These are phyloP conservation scores for Antidorcas marsupialis DNA, from an alignment of 2,113 vertebrate genomes.

Conservation along the genomic window DNA sequence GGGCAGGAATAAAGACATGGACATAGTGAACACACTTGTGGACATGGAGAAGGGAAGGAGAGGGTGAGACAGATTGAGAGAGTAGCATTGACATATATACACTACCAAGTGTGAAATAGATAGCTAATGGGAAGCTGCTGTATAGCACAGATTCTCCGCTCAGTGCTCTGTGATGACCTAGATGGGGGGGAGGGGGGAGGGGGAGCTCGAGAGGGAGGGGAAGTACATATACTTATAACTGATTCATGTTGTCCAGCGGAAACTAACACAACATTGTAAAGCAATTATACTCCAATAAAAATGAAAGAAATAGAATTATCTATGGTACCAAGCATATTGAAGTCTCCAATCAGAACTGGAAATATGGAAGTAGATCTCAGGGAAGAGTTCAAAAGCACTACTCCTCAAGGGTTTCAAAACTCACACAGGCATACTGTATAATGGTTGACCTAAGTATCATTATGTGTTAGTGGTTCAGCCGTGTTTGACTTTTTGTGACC, in stretches of 20 bases:
- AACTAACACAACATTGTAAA: background rate
- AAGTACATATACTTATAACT: background rate
- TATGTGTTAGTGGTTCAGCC: background rate
- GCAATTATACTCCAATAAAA: background rate
- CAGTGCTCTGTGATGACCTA: background rate
- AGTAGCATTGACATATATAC: background rate
- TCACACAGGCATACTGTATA: background rate
- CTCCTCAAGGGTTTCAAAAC: background rate
- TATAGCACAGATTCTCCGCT: background rate
- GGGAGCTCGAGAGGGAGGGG: background rate
- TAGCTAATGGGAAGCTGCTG: background rate
- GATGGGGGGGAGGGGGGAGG: accelerated
- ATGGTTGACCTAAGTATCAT: background rate
- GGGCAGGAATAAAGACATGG: background rate
- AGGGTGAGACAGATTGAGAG: background rate
- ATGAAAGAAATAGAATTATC: background rate
- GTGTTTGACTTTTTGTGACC: background rate
- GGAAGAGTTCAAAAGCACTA: background rate
- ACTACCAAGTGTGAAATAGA: background rate
- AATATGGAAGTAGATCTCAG: background rate
- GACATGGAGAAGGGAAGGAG: background rate
- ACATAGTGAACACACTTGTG: background rate
- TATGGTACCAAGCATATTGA: background rate
- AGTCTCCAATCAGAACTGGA: background rate
- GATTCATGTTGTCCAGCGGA: background rate